Conservation (phyloP, 1,140 invertebrate species). For the Drosophila nigrodunni region DNA sequence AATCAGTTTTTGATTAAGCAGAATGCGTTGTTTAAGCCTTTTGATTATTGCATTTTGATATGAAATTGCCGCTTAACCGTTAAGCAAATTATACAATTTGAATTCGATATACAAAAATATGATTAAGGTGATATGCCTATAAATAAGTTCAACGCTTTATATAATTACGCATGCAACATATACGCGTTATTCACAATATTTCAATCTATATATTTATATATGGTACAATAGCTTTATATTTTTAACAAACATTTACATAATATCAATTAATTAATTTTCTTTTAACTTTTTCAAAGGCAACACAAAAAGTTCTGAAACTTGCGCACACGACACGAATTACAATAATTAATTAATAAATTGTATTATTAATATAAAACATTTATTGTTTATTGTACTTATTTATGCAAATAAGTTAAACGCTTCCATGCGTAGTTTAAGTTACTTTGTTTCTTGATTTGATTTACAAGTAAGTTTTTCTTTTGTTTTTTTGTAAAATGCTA, state of each 20-base stretch:
- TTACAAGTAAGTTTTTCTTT: conserved; percentile 50
- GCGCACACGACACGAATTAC: conserved; percentile 49
- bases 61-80: conserved; percentile 52
- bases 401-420: conserved; percentile 52
- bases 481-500: conserved; percentile 81
- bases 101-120: conserved; percentile 69
- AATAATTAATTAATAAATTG: conserved; percentile 43
- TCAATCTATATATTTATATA: conserved; percentile 23
- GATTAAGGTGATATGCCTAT: conserved; percentile 68
- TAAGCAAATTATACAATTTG: conserved; percentile 65
- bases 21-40: conserved; percentile 47
- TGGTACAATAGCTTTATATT: conserved; percentile 12
- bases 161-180: conserved; percentile 50
- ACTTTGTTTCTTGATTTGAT: conserved; percentile 28
- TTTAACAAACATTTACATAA: conserved; percentile 60
- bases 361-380: conserved; percentile 71
- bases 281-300: conserved; percentile 33
- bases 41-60: conserved; percentile 56
- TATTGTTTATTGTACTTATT: conserved; percentile 36
- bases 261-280: conserved; percentile 24
- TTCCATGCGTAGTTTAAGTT: conserved; percentile 40
- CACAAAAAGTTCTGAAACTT: conserved; percentile 51
- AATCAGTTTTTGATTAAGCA: conserved; percentile 46
- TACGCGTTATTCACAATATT: conserved; percentile 12
- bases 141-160: conserved; percentile 75